These are phyloP conservation scores for Sarcoramphus papa DNA, from an alignment of 2,797 vertebrate genomes.

Conservation along the genomic window DNA sequence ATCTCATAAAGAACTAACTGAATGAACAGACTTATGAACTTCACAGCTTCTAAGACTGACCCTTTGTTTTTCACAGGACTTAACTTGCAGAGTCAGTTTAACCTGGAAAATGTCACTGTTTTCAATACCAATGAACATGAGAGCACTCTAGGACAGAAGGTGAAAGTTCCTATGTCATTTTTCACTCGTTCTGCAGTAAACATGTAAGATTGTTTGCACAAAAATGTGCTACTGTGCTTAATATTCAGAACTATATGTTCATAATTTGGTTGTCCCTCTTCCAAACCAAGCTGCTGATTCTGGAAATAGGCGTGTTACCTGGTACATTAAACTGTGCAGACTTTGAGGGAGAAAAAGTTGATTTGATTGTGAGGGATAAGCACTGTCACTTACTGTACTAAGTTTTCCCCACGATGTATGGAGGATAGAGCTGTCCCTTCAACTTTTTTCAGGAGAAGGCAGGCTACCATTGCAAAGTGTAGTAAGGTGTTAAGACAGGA, in stretches of 20 bases:
- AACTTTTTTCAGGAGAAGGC: not conserved
- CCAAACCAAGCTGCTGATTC: not conserved
- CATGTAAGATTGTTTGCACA: fast-evolving
- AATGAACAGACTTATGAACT: not conserved
- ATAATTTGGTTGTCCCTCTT: not conserved
- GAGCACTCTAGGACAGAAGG: slow-evolving; percentile 95
- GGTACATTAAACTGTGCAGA: not conserved
- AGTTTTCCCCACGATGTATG: not conserved
- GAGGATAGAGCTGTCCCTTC: not conserved
- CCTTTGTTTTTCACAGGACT: slow-evolving; percentile 79
- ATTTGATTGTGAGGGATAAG: not conserved
- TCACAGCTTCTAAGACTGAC: not conserved
- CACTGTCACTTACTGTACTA: not conserved
- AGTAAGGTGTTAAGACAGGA: not conserved
- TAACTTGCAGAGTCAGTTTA: slow-evolving; percentile 98
- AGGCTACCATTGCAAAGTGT: not conserved
- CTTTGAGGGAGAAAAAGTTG: not conserved
- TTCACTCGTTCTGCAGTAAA: not conserved
- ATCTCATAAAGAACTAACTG: not conserved
- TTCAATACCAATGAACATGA: slow-evolving; percentile 98
- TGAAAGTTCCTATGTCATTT: slow-evolving; percentile 35
- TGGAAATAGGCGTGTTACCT: not conserved
- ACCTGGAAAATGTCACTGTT: slow-evolving; percentile 95
- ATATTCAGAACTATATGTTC: not conserved
- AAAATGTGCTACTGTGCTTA: not conserved